phyloP scores from a whole-genome alignment of 2,888 invertebrate species.

The Folsomia candida region DNA sequence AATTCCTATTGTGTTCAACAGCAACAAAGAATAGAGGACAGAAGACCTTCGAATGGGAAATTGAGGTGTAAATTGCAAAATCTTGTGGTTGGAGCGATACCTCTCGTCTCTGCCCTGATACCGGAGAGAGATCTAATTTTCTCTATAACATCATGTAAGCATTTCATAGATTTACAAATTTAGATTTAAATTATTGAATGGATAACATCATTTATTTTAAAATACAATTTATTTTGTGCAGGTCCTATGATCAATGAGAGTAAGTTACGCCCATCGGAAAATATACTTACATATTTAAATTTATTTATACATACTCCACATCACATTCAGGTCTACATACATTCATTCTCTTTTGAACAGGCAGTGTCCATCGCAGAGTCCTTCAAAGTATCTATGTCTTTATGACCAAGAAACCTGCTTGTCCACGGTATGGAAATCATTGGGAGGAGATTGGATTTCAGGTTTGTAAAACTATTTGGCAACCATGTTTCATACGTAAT shows the following conservation, averaged over 20 bases:
- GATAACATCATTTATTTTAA: not conserved
- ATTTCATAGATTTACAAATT: not conserved
- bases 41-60: conserved; percentile 35
- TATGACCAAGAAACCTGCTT: conserved; percentile 51
- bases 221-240: conserved; percentile 14
- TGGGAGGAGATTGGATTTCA: conserved; percentile 62
- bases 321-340: too few species aligned
- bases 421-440: conserved; percentile 58
- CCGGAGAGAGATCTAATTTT: conserved; percentile 48
- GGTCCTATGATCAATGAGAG: conserved; percentile 51
- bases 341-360: too few species aligned
- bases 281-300: too few species aligned
- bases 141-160: conserved; percentile 49
- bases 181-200: not conserved
- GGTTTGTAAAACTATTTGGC: conserved; percentile 33
- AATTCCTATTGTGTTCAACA: not conserved
- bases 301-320: too few species aligned
- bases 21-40: conserved; percentile 41
- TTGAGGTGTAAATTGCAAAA: conserved; percentile 43
- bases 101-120: conserved; percentile 40
- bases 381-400: conserved; percentile 50
- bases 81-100: conserved; percentile 45
- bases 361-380: conserved; percentile 48
- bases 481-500: not conserved
- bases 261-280: too few species aligned